A percentile compares a stretch with the other conserved stretches of the same genome.
These are phyloP conservation scores for Synaphobranchus kaupii DNA, from an alignment of 2,797 vertebrate genomes.

Conservation along the genomic window DNA sequence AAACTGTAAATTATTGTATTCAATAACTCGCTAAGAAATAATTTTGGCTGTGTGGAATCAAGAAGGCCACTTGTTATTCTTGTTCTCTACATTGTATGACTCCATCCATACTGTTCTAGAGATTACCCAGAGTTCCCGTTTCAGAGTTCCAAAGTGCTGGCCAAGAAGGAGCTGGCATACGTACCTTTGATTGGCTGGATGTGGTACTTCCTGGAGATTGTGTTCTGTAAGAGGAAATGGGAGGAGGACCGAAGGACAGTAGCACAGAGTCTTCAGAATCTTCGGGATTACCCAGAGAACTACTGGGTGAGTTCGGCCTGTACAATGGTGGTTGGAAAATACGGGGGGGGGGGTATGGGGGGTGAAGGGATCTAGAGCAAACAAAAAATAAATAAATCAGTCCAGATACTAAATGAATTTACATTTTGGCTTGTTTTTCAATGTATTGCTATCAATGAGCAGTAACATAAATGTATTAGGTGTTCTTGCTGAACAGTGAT, in stretches of 20 bases:
- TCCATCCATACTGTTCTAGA: background rate
- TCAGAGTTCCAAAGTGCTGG: constrained; percentile 93
- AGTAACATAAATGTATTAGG: background rate
- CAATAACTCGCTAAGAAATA: background rate
- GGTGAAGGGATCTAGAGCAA: background rate
- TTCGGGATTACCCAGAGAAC: constrained; percentile 89
- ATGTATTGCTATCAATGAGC: background rate
- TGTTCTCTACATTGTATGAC: background rate
- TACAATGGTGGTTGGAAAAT: background rate
- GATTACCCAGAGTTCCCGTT: constrained; percentile 30
- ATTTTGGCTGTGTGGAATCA: background rate
- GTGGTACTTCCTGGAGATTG: constrained; percentile 98
- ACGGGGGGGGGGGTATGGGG: no score
- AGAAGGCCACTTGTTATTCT: background rate
- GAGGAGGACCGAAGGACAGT: constrained; percentile 89
- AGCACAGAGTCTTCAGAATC: constrained; percentile 77
- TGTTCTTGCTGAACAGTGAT: background rate
- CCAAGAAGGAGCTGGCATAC: constrained; percentile 91
- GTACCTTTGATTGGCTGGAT: constrained; percentile 96
- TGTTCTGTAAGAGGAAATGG: constrained; percentile 96
- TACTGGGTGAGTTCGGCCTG: constrained; percentile 79
- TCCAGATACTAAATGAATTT: no score
- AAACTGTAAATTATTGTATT: background rate
- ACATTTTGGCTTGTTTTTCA: no score
- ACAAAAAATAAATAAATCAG: background rate